Conservation (phyloP, 2,797 vertebrate genomes). For the Heliangelus exortis region DNA sequence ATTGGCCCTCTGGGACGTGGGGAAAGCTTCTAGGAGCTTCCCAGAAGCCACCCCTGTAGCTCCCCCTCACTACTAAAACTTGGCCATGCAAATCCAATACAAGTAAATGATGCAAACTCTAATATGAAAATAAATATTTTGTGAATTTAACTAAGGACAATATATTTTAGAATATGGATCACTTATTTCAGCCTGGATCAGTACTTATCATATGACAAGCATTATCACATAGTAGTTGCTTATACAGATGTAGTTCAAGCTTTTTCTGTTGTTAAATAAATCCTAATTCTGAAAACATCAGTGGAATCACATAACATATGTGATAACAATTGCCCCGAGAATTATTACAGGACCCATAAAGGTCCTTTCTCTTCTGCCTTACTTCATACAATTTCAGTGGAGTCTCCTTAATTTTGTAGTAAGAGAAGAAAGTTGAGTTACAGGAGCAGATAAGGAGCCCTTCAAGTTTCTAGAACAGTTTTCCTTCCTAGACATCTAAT, state of each 20-base stretch:
- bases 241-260: neutral
- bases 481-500: neutral
- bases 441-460: conserved; percentile 41
- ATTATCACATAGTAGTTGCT: neutral
- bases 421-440: conserved; percentile 22
- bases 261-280: neutral
- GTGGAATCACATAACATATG: neutral
- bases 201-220: neutral
- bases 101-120: neutral
- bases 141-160: neutral
- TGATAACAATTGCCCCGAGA: neutral
- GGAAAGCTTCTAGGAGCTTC: too few species aligned
- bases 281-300: neutral
- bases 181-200: neutral
- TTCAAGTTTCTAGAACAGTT: conserved; percentile 29
- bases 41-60: too few species aligned
- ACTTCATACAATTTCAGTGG: neutral
- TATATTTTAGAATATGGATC: neutral
- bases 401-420: neutral
- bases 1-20: too few species aligned
- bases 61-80: too few species aligned
- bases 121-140: neutral
- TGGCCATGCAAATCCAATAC: too few species aligned
- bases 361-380: neutral
- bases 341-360: neutral